Conservation (phyloP, 2,888 invertebrate species). For the Eremobia ochroleuca region DNA sequence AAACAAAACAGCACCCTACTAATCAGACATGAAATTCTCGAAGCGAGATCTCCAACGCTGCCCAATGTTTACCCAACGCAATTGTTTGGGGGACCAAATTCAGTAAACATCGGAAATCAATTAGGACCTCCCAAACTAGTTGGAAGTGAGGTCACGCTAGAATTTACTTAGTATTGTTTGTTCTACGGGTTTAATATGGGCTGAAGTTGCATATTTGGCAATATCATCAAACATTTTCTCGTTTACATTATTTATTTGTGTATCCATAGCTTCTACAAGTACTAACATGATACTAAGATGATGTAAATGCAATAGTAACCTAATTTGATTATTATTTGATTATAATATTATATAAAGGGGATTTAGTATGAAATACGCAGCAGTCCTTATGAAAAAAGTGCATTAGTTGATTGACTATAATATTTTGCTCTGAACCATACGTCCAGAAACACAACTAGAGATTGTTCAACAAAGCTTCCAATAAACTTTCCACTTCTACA, state of each 20-base stretch:
- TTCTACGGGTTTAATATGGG: conserved; percentile 43
- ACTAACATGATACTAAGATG: background rate
- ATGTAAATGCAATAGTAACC: background rate
- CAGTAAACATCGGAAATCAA: conserved; percentile 74
- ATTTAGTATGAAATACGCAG: too few species aligned
- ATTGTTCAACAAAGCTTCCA: background rate
- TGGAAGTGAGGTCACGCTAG: conserved; percentile 57
- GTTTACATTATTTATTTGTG: background rate
- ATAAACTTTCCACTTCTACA: background rate
- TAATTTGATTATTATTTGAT: too few species aligned
- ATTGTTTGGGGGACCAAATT: conserved; percentile 64
- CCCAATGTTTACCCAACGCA: conserved; percentile 52
- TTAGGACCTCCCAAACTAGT: conserved; percentile 64
- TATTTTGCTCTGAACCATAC: background rate
- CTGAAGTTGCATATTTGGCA: conserved; percentile 11
- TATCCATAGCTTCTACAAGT: background rate
- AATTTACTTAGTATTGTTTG: conserved; percentile 61
- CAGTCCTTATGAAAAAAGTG: too few species aligned
- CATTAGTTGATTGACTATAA: background rate
- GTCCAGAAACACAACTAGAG: background rate
- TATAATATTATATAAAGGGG: too few species aligned
- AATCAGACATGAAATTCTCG: conserved; percentile 38
- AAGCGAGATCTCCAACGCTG: conserved; percentile 49
- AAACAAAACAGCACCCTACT: conserved; percentile 16
- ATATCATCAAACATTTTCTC: background rate